A percentile compares a stretch with the other conserved stretches of the same genome.
Conservation (phyloP, 2,113 vertebrate species). For the Brachypteracias leptosomus region DNA sequence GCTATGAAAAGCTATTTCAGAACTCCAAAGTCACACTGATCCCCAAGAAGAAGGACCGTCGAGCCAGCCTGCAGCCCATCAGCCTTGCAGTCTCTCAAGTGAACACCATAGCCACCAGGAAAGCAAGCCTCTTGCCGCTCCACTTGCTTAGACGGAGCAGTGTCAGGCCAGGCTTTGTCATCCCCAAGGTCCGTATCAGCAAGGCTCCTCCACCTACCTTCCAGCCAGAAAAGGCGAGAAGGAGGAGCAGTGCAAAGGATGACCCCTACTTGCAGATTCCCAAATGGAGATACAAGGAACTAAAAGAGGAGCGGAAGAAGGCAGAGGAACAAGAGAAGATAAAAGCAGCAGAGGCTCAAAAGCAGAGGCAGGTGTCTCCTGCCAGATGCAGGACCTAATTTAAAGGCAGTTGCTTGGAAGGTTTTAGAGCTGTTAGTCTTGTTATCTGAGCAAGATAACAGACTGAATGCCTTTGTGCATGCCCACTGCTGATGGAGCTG, state of each 20-base stretch:
- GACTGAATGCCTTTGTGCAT: neutral
- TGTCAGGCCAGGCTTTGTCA: slow-evolving; percentile 83
- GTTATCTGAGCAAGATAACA: neutral
- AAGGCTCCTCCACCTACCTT: slow-evolving; percentile 86
- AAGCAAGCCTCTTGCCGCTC: slow-evolving; percentile 84
- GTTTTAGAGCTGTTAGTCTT: neutral
- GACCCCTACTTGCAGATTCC: slow-evolving; percentile 87
- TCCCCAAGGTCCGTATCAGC: slow-evolving; percentile 88
- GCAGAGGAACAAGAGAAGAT: slow-evolving; percentile 87
- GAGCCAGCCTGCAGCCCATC: slow-evolving; percentile 77
- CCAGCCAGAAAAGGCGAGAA: slow-evolving; percentile 77
- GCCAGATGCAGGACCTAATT: slow-evolving; percentile 71
- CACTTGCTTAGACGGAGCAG: slow-evolving; percentile 85
- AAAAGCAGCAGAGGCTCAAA: slow-evolving; percentile 74
- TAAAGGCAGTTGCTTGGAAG: neutral
- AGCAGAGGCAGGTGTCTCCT: slow-evolving; percentile 58
- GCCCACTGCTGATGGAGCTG: neutral
- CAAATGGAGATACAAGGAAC: slow-evolving; percentile 95
- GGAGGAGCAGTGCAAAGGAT: slow-evolving; percentile 79
- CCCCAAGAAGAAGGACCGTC: slow-evolving; percentile 72
- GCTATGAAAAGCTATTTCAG: slow-evolving; percentile 75
- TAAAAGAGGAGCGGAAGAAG: slow-evolving; percentile 88
- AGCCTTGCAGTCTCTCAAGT: neutral
- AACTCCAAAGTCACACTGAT: slow-evolving; percentile 76
- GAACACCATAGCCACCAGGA: slow-evolving; percentile 61